Evolutionary conservation across 2,888 invertebrate species (phyloP).

Genomic region (Meghimatium bilineatum): DNA sequence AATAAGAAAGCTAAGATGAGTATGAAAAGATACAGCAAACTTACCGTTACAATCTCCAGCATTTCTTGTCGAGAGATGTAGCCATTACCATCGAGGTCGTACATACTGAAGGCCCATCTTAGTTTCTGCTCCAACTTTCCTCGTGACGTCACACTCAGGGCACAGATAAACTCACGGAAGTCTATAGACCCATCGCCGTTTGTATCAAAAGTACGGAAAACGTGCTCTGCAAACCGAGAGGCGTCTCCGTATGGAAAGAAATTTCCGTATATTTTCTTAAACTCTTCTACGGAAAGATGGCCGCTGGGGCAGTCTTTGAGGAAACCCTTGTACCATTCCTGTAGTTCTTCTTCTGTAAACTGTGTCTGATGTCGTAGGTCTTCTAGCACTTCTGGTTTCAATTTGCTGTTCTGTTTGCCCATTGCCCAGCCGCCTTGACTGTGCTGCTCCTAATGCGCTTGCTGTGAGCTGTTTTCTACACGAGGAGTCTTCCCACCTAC

Average conservation of each 20-base stretch:
- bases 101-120: conserved; percentile 99
- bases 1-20: too few species aligned
- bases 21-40: conserved; percentile 41
- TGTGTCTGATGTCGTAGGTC: conserved; percentile 97
- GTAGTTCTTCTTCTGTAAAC: conserved; percentile 96
- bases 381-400: conserved; percentile 97
- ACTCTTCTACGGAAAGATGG: conserved; percentile 96
- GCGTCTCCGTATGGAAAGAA: conserved; percentile 95
- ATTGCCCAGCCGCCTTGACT: conserved; percentile 79
- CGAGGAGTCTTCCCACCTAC: too few species aligned
- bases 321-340: conserved; percentile 99
- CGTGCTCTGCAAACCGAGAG: conserved; percentile 99
- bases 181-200: conserved; percentile 98
- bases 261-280: conserved; percentile 99
- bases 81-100: conserved; percentile 98
- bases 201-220: conserved; percentile 90
- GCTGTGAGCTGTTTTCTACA: too few species aligned
- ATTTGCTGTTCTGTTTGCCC: conserved; percentile 99
- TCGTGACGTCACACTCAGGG: conserved; percentile 96
- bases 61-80: conserved; percentile 98
- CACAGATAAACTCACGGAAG: conserved; percentile 97
- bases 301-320: conserved; percentile 98
- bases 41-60: conserved; percentile 94
- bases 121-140: conserved; percentile 98
- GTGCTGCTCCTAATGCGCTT: too few species aligned